These are phyloP conservation scores for Chunga burmeisteri DNA, from an alignment of 2,113 vertebrate species.

Conservation along the genomic window DNA sequence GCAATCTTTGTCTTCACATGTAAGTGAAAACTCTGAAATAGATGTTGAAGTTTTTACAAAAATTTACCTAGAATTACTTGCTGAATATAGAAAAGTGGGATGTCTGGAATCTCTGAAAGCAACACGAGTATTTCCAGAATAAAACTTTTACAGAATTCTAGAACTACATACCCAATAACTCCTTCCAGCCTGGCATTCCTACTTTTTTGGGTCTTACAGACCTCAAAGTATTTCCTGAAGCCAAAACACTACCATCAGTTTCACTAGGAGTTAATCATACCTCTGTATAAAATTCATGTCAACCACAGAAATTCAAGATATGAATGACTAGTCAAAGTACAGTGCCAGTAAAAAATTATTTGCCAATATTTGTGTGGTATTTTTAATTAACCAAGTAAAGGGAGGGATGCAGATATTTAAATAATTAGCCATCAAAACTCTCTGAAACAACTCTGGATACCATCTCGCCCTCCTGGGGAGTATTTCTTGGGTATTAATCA, in stretches of 20 bases:
- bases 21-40: constrained; percentile 5
- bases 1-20: neutral
- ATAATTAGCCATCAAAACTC: neutral
- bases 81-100: neutral
- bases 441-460: neutral
- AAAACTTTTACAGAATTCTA: neutral
- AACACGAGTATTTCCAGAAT: neutral
- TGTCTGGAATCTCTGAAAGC: neutral
- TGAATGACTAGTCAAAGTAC: neutral
- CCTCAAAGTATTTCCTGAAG: neutral
- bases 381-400: neutral
- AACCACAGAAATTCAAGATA: neutral
- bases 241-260: neutral
- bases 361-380: neutral
- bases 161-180: neutral
- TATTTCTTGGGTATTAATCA: neutral
- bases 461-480: neutral
- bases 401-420: neutral
- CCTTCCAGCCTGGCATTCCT: neutral
- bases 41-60: neutral
- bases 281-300: neutral
- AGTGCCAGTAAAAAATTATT: neutral
- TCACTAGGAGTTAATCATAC: neutral
- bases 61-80: neutral
- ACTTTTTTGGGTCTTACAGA: neutral